Conservation (phyloP, 2,888 invertebrate genomes). For the Nephrotoma appendiculata region DNA sequence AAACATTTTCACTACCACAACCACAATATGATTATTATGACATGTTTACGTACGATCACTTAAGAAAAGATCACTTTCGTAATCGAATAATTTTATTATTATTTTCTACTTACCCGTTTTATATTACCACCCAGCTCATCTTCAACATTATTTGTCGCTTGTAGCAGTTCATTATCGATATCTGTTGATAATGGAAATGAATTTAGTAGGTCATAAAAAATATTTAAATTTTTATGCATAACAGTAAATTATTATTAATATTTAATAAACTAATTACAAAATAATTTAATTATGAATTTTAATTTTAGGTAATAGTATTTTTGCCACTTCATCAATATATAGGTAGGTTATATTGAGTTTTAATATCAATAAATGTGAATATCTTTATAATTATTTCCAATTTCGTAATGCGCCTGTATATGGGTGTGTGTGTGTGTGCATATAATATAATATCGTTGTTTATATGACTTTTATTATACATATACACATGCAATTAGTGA, state of each 20-base stretch:
- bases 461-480: background rate
- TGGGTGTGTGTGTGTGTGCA: background rate
- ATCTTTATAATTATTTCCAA: background rate
- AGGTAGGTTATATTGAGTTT: background rate
- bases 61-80: background rate
- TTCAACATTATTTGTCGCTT: background rate
- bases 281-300: background rate
- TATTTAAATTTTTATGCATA: background rate
- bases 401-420: background rate
- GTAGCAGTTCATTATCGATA: background rate
- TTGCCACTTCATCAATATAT: background rate
- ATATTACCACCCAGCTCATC: background rate
- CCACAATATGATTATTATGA: background rate
- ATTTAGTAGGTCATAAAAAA: background rate
- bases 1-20: background rate
- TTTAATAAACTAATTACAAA: background rate
- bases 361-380: background rate
- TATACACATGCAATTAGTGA: background rate
- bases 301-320: background rate
- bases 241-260: background rate
- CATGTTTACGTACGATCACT: background rate
- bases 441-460: background rate
- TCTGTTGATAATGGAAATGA: background rate
- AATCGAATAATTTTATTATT: background rate
- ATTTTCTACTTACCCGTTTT: background rate